phyloP scores from a whole-genome alignment of 1,140 invertebrate species.

The Halictus rubicundus region DNA sequence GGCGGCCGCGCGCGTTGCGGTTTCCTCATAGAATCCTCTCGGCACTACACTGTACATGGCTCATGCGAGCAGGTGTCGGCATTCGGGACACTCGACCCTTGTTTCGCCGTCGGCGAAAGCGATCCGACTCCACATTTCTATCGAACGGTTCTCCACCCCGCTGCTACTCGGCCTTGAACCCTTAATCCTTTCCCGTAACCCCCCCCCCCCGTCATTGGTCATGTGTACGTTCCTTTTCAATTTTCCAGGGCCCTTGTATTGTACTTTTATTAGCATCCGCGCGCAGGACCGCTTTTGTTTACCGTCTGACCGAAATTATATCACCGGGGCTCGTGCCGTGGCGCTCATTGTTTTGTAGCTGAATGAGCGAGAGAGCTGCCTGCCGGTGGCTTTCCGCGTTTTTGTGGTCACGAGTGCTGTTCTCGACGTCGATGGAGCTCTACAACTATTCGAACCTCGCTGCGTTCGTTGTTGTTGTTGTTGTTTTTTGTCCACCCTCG shows the following conservation, averaged over 20 bases:
- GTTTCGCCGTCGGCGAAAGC: constrained; percentile 19
- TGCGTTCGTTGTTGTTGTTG: background rate
- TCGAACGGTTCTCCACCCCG: background rate
- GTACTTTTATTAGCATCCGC: constrained; percentile 26
- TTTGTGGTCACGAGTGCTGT: background rate
- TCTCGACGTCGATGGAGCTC: background rate
- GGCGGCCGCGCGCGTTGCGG: constrained; percentile 30
- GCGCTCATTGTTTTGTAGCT: constrained; percentile 17
- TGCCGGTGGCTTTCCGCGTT: background rate
- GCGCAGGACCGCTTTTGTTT: background rate
- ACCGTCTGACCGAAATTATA: constrained; percentile 26
- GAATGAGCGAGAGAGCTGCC: background rate
- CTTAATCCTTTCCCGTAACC: constrained; percentile 37
- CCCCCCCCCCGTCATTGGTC: constrained; percentile 5
- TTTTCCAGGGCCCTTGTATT: constrained; percentile 10
- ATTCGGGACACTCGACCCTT: constrained; percentile 34
- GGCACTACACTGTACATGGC: background rate
- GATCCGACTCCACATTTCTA: background rate
- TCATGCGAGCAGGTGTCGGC: constrained; percentile 28
- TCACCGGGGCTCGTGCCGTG: constrained; percentile 8
- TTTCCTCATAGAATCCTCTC: constrained; percentile 27
- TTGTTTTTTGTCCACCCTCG: no score
- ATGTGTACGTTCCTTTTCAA: background rate
- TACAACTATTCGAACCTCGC: background rate
- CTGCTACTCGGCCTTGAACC: constrained; percentile 43